Percentiles rank a stretch among this genome's conserved stretches.
These are phyloP conservation scores for Macaria liturata DNA, from an alignment of 2,888 invertebrate species.

Conservation along the genomic window DNA sequence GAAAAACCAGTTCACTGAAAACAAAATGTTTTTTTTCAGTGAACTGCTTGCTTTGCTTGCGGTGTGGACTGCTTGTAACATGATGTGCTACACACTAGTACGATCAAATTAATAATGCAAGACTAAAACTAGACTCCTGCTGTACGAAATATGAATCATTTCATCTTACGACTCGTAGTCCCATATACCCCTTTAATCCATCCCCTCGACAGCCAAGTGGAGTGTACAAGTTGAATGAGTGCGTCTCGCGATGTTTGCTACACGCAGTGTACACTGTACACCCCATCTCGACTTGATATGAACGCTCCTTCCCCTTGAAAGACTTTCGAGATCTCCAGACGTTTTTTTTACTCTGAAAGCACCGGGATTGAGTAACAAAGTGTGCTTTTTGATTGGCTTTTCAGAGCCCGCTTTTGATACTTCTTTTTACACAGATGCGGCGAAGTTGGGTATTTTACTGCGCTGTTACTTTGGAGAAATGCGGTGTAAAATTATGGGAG, in stretches of 20 bases:
- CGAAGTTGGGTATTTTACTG: constrained; percentile 10
- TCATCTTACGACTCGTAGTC: too few species aligned
- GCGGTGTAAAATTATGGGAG: neutral
- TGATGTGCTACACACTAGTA: too few species aligned
- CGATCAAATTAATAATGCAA: too few species aligned
- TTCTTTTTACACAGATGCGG: constrained; percentile 26
- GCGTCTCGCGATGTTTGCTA: constrained; percentile 72
- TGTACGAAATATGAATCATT: too few species aligned
- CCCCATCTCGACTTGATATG: constrained; percentile 71
- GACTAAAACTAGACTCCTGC: too few species aligned
- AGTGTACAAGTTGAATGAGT: constrained; percentile 74
- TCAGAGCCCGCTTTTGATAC: constrained; percentile 42
- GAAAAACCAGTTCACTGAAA: too few species aligned
- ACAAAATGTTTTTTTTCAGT: too few species aligned
- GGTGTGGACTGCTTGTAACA: too few species aligned
- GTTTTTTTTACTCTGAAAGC: constrained; percentile 52
- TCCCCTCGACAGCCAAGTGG: constrained; percentile 49
- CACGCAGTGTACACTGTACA: constrained; percentile 72
- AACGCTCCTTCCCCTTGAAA: constrained; percentile 59
- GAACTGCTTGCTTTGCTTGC: too few species aligned
- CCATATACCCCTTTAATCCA: constrained; percentile 13
- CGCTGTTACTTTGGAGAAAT: constrained; percentile 1
- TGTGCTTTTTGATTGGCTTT: constrained; percentile 59
- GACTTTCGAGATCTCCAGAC: constrained; percentile 53
- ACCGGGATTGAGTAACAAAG: constrained; percentile 64